Percentiles rank a stretch among this genome's conserved stretches.
Evolutionary conservation across 2,888 invertebrate species (phyloP).

Genomic region (Apodemia hepburni): DNA sequence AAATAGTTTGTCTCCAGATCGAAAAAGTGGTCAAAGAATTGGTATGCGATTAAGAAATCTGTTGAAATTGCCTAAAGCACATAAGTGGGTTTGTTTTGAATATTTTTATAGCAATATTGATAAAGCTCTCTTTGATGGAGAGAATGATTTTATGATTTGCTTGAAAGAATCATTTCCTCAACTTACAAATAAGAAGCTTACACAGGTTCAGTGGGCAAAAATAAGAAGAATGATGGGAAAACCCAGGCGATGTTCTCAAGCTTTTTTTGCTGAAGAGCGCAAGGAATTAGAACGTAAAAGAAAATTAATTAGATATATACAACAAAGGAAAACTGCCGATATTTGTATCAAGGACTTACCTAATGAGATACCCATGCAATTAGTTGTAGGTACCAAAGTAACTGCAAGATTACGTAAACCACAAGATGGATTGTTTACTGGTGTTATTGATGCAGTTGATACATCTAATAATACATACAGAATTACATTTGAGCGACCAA

Average conservation of each 20-base stretch:
- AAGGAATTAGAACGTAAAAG: conserved; percentile 93
- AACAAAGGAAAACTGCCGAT: conserved; percentile 93
- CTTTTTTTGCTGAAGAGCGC: conserved; percentile 97
- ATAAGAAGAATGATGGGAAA: conserved; percentile 98
- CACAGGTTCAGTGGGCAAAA: conserved; percentile 96
- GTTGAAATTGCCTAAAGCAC: conserved; percentile 97
- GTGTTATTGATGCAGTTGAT: conserved; percentile 96
- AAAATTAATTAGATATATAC: conserved; percentile 94
- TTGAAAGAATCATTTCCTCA: conserved; percentile 96
- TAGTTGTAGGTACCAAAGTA: conserved; percentile 97
- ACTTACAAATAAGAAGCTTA: conserved; percentile 90
- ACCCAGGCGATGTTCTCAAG: conserved; percentile 95
- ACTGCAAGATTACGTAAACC: conserved; percentile 94
- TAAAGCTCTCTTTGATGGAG: conserved; percentile 94
- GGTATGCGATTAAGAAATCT: conserved; percentile 94
- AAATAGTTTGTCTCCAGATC: conserved; percentile 83
- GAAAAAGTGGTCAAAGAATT: conserved; percentile 93
- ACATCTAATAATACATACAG: conserved; percentile 96
- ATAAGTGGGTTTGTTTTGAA: conserved; percentile 99
- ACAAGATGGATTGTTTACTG: conserved; percentile 97
- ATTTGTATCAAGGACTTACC: conserved; percentile 93
- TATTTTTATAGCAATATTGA: conserved; percentile 99
- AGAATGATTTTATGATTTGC: conserved; percentile 97
- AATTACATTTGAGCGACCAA: conserved; percentile 95
- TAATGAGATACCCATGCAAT: conserved; percentile 95